A percentile compares a stretch with the other conserved stretches of the same genome.
phyloP scores from a whole-genome alignment of 2,797 vertebrate species.

The Cirrhinus molitorella region DNA sequence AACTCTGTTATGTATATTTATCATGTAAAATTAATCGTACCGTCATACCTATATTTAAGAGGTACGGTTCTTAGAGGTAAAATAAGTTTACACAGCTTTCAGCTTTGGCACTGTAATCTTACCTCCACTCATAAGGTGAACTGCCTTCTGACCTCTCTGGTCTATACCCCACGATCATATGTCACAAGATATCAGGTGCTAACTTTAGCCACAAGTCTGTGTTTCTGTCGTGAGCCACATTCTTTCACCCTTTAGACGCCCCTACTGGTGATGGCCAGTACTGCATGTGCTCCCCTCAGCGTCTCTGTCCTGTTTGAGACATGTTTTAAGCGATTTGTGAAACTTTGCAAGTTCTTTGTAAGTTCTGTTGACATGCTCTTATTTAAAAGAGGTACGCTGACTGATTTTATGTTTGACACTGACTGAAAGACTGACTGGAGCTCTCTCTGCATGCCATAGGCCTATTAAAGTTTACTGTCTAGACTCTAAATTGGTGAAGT shows the following conservation, averaged over 20 bases:
- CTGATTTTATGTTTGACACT: constrained; percentile 41
- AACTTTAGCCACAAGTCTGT: constrained; percentile 56
- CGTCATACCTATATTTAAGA: not conserved
- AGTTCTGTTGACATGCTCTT: not conserved
- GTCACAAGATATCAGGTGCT: constrained; percentile 56
- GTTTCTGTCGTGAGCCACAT: constrained; percentile 21
- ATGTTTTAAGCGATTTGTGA: constrained; percentile 17
- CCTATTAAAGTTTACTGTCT: constrained; percentile 31
- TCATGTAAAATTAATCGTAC: not conserved
- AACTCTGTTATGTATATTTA: not conserved
- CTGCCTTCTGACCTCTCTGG: constrained; percentile 47
- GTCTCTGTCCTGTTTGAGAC: constrained; percentile 13
- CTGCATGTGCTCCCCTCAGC: constrained; percentile 1
- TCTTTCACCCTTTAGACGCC: not conserved
- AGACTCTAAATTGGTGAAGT: constrained; percentile 35
- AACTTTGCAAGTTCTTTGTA: not conserved
- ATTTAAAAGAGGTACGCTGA: constrained; percentile 5
- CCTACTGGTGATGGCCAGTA: constrained; percentile 19
- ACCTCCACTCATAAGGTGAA: constrained; percentile 42
- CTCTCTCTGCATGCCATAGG: not conserved
- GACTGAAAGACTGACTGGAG: constrained; percentile 29
- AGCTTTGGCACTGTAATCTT: constrained; percentile 44
- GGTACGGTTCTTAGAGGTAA: not conserved
- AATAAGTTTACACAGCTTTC: not conserved
- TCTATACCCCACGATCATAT: constrained; percentile 45